phyloP scores from a whole-genome alignment of 2,113 vertebrate species.

The Cyprinodon variegatus region DNA sequence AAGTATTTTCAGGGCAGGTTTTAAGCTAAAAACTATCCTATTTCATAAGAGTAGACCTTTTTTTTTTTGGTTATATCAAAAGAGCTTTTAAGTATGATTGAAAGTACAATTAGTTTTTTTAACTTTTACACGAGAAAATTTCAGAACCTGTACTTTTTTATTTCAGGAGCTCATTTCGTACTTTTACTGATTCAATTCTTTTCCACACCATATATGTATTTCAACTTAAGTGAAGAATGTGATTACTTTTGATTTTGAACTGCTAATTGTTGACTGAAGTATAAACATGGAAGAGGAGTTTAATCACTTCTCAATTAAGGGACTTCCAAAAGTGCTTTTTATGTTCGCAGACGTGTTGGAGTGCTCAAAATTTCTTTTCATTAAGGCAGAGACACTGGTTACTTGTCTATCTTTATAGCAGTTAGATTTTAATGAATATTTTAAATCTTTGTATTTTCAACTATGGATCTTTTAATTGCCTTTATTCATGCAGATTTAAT shows the following conservation, averaged over 20 bases:
- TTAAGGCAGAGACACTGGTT: constrained; percentile 59
- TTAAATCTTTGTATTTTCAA: constrained; percentile 39
- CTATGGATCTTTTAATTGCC: constrained; percentile 63
- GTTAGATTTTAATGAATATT: constrained; percentile 44
- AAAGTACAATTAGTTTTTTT: too few relatives aligned
- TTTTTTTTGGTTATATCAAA: too few relatives aligned
- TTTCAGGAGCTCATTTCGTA: too few relatives aligned
- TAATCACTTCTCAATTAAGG: constrained; percentile 75
- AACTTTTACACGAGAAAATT: too few relatives aligned
- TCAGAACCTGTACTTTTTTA: too few relatives aligned
- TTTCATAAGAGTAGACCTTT: too few relatives aligned
- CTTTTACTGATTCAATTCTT: too few relatives aligned
- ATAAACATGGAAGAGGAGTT: constrained; percentile 64
- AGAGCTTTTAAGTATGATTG: too few relatives aligned
- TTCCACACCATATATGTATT: too few relatives aligned
- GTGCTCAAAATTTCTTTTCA: constrained; percentile 55
- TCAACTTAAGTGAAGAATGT: too few relatives aligned
- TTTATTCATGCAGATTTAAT: constrained; percentile 70
- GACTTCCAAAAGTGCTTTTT: constrained; percentile 56
- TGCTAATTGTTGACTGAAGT: constrained; percentile 66
- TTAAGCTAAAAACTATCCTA: too few relatives aligned
- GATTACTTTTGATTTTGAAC: constrained; percentile 33
- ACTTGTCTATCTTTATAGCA: constrained; percentile 60
- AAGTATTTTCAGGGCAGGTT: too few relatives aligned
- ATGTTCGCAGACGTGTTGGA: constrained; percentile 50